These are phyloP conservation scores for Melanotaenia duboulayi DNA, from an alignment of 2,113 vertebrate species.

Conservation along the genomic window DNA sequence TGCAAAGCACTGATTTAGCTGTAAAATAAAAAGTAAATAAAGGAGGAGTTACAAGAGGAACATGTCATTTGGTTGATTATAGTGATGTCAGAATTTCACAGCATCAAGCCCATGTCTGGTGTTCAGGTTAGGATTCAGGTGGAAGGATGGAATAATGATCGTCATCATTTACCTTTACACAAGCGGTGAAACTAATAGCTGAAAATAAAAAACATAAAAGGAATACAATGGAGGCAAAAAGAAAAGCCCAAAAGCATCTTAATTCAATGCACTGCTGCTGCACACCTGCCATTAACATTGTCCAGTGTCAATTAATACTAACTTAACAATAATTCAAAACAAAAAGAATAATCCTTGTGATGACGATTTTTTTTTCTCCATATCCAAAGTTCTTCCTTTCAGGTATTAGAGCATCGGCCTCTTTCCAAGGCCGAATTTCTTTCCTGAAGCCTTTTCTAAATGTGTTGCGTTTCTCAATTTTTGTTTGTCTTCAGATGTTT, in stretches of 20 bases:
- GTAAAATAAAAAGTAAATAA: slow-evolving; percentile 75
- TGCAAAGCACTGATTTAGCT: slow-evolving; percentile 88
- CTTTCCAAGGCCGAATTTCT: slow-evolving; percentile 88
- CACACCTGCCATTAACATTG: slow-evolving; percentile 86
- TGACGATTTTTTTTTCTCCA: slow-evolving; percentile 70
- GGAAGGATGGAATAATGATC: slow-evolving; percentile 85
- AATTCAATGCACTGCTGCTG: slow-evolving; percentile 86
- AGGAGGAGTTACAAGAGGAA: slow-evolving; percentile 83
- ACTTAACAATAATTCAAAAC: slow-evolving; percentile 78
- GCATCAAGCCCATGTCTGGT: slow-evolving; percentile 92
- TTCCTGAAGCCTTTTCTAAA: slow-evolving; percentile 69
- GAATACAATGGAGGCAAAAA: slow-evolving; percentile 91
- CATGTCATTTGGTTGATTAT: slow-evolving; percentile 83
- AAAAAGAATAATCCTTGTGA: slow-evolving; percentile 69
- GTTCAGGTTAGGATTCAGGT: slow-evolving; percentile 79
- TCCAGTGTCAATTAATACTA: slow-evolving; percentile 98
- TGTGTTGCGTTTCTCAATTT: slow-evolving; percentile 64
- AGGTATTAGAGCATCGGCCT: slow-evolving; percentile 87
- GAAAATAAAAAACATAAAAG: slow-evolving; percentile 72
- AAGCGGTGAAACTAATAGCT: slow-evolving; percentile 90
- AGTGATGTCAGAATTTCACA: slow-evolving; percentile 89
- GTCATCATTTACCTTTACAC: slow-evolving; percentile 87
- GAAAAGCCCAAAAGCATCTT: slow-evolving; percentile 86
- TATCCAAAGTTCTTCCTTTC: slow-evolving; percentile 85
- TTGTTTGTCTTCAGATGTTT: slow-evolving; percentile 75